A percentile compares a stretch with the other conserved stretches of the same genome.
Evolutionary conservation across 2,888 invertebrate genomes (phyloP).

Genomic region (Pherbina coryleti): DNA sequence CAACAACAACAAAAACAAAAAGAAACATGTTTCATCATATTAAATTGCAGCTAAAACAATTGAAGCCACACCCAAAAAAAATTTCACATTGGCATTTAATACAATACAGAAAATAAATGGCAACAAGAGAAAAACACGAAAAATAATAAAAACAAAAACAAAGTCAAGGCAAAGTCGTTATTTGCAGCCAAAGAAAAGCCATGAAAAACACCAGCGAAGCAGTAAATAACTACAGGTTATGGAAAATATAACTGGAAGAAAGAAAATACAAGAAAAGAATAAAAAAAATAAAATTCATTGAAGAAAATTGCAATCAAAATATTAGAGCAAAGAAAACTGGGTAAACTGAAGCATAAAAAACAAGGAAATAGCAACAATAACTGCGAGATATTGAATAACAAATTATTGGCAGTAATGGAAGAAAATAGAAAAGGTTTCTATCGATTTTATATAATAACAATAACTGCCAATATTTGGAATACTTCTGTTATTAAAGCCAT

Average conservation of each 20-base stretch:
- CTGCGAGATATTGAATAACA: background rate
- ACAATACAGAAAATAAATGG: conserved; percentile 3
- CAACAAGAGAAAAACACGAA: background rate
- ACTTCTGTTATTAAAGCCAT: too few relatives aligned
- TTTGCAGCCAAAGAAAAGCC: conserved; percentile 12
- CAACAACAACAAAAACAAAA: too few relatives aligned
- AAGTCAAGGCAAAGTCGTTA: conserved; percentile 28
- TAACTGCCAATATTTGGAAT: background rate
- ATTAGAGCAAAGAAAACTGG: too few relatives aligned
- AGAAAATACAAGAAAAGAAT: background rate
- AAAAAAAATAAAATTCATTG: background rate
- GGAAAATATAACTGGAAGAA: background rate
- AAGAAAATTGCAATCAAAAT: too few relatives aligned
- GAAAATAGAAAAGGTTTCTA: background rate
- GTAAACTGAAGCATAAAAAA: background rate
- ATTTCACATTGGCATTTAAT: conserved; percentile 9
- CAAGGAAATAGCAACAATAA: background rate
- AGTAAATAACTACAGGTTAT: background rate
- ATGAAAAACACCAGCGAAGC: conserved; percentile 8
- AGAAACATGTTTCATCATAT: background rate
- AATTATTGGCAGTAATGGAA: background rate
- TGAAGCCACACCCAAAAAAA: conserved; percentile 20
- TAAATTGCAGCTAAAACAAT: conserved; percentile 13
- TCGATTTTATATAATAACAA: background rate
- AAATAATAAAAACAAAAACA: background rate